Evolutionary conservation across 2,888 invertebrate genomes (phyloP).

Genomic region (Campoplex capitator): DNA sequence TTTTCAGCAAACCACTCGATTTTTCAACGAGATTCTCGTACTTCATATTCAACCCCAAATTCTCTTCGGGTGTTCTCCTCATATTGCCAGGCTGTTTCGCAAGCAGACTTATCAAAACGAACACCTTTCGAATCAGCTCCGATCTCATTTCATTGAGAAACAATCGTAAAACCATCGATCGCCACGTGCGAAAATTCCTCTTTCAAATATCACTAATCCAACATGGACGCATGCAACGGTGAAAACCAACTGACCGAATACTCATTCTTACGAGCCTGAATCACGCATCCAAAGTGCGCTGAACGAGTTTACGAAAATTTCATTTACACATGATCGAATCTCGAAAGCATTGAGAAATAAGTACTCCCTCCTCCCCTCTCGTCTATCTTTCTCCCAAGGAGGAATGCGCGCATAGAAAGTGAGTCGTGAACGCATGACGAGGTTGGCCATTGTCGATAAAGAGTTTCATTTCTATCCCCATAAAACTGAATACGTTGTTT

Average conservation of each 20-base stretch:
- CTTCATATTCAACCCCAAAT: too few relatives aligned
- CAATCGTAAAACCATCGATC: too few relatives aligned
- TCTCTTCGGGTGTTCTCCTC: too few relatives aligned
- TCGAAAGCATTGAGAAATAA: not conserved
- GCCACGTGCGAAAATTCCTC: too few relatives aligned
- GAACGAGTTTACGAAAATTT: not conserved
- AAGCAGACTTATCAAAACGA: too few relatives aligned
- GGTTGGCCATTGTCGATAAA: constrained; percentile 28
- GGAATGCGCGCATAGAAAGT: constrained; percentile 15
- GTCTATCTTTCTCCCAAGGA: not conserved
- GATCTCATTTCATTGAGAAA: too few relatives aligned
- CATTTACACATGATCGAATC: not conserved
- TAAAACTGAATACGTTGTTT: constrained; percentile 5
- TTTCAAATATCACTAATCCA: too few relatives aligned
- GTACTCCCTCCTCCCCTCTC: not conserved
- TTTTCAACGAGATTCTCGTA: constrained; percentile 26
- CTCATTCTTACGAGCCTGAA: not conserved
- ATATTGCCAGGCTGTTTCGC: too few relatives aligned
- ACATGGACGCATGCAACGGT: not conserved
- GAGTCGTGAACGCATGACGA: constrained; percentile 37
- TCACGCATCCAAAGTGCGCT: not conserved
- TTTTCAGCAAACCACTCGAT: constrained; percentile 30
- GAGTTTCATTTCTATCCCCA: constrained; percentile 26
- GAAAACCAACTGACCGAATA: not conserved
- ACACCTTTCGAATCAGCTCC: too few relatives aligned